A percentile compares a stretch with the other conserved stretches of the same genome.
Evolutionary conservation across 2,797 vertebrate genomes (phyloP).

Genomic region (Xenopus petersii): DNA sequence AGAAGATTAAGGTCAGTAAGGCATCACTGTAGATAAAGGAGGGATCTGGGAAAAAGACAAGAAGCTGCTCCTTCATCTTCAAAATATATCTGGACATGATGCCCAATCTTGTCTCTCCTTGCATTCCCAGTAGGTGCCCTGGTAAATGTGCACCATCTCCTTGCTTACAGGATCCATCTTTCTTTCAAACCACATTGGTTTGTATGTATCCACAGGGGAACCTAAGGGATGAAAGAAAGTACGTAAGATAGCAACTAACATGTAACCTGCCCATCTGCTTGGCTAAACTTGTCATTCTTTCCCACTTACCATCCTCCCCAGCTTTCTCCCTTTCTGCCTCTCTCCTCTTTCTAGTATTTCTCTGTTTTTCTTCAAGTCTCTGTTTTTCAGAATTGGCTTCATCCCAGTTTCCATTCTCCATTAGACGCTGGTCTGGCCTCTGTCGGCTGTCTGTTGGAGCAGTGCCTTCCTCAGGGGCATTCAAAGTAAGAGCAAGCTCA

Average conservation of each 20-base stretch:
- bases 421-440: conserved; percentile 87
- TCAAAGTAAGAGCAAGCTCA: conserved; percentile 86
- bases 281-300: not conserved
- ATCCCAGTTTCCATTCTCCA: conserved; percentile 93
- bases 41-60: not conserved
- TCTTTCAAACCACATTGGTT: conserved; percentile 87
- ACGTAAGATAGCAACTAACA: not conserved
- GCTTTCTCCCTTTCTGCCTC: conserved; percentile 74
- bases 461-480: conserved; percentile 78
- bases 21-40: conserved; percentile 30
- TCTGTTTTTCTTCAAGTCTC: conserved; percentile 90
- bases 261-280: not conserved
- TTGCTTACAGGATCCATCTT: conserved; percentile 77
- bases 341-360: conserved; percentile 74
- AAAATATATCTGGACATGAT: conserved; percentile 87
- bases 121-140: conserved; percentile 90
- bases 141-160: conserved; percentile 84
- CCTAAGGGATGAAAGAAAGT: conserved; percentile 58
- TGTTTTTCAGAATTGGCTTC: conserved; percentile 93
- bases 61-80: conserved; percentile 41
- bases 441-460: conserved; percentile 87
- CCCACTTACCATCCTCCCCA: conserved; percentile 76
- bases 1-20: conserved; percentile 39
- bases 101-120: conserved; percentile 86
- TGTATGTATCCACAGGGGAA: conserved; percentile 80